Base-by-base conservation (phyloP, 2,888 invertebrate species). In the Plebejus melissa region DNA sequence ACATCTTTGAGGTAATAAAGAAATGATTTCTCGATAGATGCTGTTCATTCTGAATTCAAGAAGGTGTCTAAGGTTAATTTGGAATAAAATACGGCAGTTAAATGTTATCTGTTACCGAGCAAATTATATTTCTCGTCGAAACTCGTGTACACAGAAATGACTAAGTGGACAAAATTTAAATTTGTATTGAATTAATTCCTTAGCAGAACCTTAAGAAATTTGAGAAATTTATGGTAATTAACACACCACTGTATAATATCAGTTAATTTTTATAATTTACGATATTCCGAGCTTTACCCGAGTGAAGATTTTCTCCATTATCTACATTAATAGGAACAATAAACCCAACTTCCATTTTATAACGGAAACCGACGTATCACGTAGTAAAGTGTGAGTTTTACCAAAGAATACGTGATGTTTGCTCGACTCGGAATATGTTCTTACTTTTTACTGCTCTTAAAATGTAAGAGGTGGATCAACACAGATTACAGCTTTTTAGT, bases 251-350 rank as follows among this genome's bases (percentile, higher is more conserved):
- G 65, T 65, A 65, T 65, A 32, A 65, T 65, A 54, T 0, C 4
- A 22, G 58, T 7, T 22, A 58, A n/a, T 13, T 65, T 65, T 65
- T 32, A 32, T 36, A 4, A 32, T 65, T 65, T 36, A 32, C 16
- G 2, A 32, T 9, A 36, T 65, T 36, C 28, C 32, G 16, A 65
- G 65, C 16, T 28, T 11, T 60, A 28, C 60, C 28, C 60, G 6
- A 11, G 60, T 60, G 11, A 60, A 60, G 9, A 28, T 60, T 60
- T 60, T 46, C 28, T 60, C 75, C 74, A 74, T 75, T 75, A 77
- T 58, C 58, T n/a, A 70, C 58, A 77, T 77, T 75, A 72, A 69
- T 77, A 58, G 72, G 70, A 72, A 75, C 76, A 77, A 75, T 65
- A 65, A 65, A 65, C 65, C 65, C 36, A 16, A 65, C 65, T 65